phyloP scores from a whole-genome alignment of 2,113 vertebrate genomes.

The Paraplagusia blochii region DNA sequence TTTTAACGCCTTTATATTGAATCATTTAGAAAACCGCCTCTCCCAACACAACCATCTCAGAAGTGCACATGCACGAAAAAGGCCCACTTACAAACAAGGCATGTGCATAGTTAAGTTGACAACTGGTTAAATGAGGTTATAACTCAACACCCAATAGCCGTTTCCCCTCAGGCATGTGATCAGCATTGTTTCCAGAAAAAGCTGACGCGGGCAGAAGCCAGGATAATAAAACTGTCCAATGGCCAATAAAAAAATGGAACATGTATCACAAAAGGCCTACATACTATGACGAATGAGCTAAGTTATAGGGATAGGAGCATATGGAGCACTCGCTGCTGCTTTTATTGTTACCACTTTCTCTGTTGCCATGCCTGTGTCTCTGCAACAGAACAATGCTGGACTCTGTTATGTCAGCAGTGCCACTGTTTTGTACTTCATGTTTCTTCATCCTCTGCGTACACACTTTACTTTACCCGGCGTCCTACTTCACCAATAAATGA shows the following conservation, averaged over 20 bases:
- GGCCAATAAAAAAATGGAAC: constrained; percentile 56
- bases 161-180: constrained; percentile 52
- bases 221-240: constrained; percentile 60
- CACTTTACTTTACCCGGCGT: background rate
- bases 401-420: constrained; percentile 5
- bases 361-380: background rate
- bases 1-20: no score
- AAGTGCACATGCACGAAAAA: background rate
- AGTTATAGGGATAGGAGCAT: constrained; percentile 27
- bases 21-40: no score
- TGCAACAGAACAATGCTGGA: constrained; percentile 10
- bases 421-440: constrained; percentile 6
- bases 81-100: constrained; percentile 1
- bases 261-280: constrained; percentile 38
- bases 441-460: constrained; percentile 2
- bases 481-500: background rate
- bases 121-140: constrained; percentile 51
- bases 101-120: constrained; percentile 22
- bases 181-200: constrained; percentile 50
- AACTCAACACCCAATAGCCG: constrained; percentile 43
- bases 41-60: no score
- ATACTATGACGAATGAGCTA: constrained; percentile 51
- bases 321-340: constrained; percentile 26
- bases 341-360: constrained; percentile 12
- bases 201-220: constrained; percentile 55